Base-by-base conservation (phyloP, 2,113 vertebrate genomes). In the Perca fluviatilis region DNA sequence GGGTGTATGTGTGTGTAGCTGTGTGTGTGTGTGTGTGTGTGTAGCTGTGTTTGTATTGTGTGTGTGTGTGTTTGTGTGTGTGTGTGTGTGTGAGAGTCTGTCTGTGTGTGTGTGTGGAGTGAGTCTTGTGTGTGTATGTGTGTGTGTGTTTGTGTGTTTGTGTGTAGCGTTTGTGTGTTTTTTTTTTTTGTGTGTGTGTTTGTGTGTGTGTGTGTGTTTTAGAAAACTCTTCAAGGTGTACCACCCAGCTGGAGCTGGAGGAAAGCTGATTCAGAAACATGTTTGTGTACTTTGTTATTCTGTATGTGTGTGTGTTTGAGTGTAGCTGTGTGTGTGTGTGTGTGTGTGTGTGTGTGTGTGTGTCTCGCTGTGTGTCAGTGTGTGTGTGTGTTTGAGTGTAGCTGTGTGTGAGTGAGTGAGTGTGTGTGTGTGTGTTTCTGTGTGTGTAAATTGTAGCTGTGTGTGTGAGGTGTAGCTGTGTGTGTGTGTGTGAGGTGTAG, bases 221-320 rank as follows among this genome's bases (percentile, higher is more conserved):
- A 18, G 57, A 40, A 77, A 66, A 33, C n/a, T 62, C 69, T 53
- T 74, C 43, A 5, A 25, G 60, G 46, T 51, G 63, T n/a, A 33
- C 14, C 33, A 33, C 5, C 5, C 33, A 33, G 33, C 33, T 33
- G 60, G 49, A 51, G 66, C n/a, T 30, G 18, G 4, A 68, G 72
- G 71, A 14, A 16, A 64, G 47, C 58, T 60, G 70, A 25, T 16
- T 25, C 1, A 19, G 60, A 51, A 53, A 54, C 6, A 2, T 58
- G 51, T 86, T 53, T 60, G 86, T 82, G 75, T 69, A 27, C 21
- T 47, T 14, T 68, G 64, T 75, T 33, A 33, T 6, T 33, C 33
- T 33, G 5, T 33, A 6, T 33, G 33, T 33, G 53, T 66, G 53
- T 79, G 27, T n/a, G 11, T 76, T 27, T 58, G 46, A 53, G 25